Base-by-base conservation (phyloP, 30 jellyfish, hydroid and myxozoan genomes). In the Hydra vulgaris region DNA sequence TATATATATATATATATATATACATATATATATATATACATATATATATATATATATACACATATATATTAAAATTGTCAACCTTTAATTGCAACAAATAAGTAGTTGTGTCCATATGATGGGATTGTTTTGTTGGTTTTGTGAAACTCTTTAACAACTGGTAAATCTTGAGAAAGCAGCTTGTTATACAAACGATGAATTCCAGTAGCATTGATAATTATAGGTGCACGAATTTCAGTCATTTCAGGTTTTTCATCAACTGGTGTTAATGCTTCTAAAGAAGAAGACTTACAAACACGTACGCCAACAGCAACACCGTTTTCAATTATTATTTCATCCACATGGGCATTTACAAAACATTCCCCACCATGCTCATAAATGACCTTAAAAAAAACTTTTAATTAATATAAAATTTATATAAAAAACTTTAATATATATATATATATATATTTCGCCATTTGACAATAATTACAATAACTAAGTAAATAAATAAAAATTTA, bases 291-390 rank as follows among this genome's bases (percentile, higher is more conserved):
- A 89, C 96, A 88, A 21, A 88, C 94, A 66, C 96, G 94, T 71
- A 88, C 96, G 17, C 96, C 96, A 26, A 88, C 94, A 0, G 96
- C 94, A 18, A 81, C 85, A 24, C 68, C 66, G 55, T 88, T 74
- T 83, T 88, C 85, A 4, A 88, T 19, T 7, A 88, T 73, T 55
- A 88, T 88, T 61, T 84, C 80, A 74, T 83, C 89, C 22, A 88
- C 89, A 78, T 84, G 94, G 76, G 96, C 96, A 40, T 88, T 88
- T 27, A 88, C 96, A 15, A 88, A 84, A 27, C 94, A 74, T 23
- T 83, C 90, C n/a, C 96, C 96, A 67, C 96, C 96, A 80, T 88
- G 89, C 70, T 88, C 96, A 22, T 83, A 78, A 54, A 88, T 94
- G 70, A 88, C 94, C 96, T 88, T 25, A 1, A 73, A 80, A 16